A percentile compares a stretch with the other conserved stretches of the same genome.
These are phyloP conservation scores for Neodiprion lecontei DNA, from an alignment of 1,140 invertebrate genomes.

Conservation along the genomic window DNA sequence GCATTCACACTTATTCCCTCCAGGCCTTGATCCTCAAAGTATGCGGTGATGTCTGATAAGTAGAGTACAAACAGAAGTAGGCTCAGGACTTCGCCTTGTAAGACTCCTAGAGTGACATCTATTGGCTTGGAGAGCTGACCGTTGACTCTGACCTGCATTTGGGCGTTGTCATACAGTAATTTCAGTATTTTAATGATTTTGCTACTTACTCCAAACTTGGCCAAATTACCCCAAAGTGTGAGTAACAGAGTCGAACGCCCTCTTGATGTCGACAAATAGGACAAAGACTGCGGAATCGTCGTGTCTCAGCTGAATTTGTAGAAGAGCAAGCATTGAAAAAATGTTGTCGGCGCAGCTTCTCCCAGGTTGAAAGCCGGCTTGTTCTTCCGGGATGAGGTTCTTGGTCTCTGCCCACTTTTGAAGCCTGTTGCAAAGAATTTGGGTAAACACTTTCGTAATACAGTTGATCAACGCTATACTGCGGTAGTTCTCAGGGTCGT, in stretches of 20 bases:
- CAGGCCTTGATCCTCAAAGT: neutral
- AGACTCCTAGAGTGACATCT: constrained; percentile 7
- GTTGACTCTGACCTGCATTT: constrained; percentile 2
- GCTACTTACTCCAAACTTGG: neutral
- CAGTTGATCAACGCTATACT: constrained; percentile 33
- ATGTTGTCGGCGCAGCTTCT: constrained; percentile 33
- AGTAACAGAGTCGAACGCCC: neutral
- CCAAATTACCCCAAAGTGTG: constrained; percentile 5
- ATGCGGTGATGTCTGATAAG: neutral
- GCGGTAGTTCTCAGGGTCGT: constrained; percentile 35
- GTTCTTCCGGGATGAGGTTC: constrained; percentile 29
- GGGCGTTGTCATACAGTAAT: neutral
- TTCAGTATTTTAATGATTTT: constrained; percentile 19
- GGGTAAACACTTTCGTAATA: constrained; percentile 34
- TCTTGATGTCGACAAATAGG: too few relatives aligned
- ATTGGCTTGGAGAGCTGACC: constrained; percentile 1
- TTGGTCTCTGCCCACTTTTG: constrained; percentile 29
- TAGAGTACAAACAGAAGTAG: constrained; percentile 12
- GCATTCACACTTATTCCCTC: too few relatives aligned
- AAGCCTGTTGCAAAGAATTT: constrained; percentile 27
- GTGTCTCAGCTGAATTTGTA: too few relatives aligned
- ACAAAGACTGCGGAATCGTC: too few relatives aligned
- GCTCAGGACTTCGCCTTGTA: constrained; percentile 20
- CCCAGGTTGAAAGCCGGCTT: constrained; percentile 32
- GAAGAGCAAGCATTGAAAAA: constrained; percentile 13